Evolutionary conservation across 2,797 vertebrate genomes (phyloP), one percentile per base, ranked within the genome.

Genomic region (Pseudotriccus pelzelni): DNA sequence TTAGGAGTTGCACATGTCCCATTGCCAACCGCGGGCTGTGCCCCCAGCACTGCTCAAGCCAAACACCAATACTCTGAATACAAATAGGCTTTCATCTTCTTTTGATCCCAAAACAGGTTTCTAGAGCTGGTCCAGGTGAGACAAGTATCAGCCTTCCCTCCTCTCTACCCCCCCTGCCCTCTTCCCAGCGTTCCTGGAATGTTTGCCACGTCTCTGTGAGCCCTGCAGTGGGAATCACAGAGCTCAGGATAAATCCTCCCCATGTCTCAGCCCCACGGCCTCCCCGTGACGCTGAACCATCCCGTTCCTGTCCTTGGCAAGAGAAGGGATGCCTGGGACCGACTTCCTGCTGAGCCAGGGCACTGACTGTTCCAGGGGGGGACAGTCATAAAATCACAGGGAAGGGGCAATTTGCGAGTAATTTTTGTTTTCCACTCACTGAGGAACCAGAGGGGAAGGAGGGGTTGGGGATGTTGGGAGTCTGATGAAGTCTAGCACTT

Each of bases 191-290:
- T 70, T 83, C 49, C 77, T 46, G 44, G 17, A 68, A n/a, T 1
- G 9, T 19, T 49, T 70, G 27, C 14, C 62, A 34, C 14, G 4
- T 34, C 24, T 21, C 52, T 30, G 74, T 24, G 27, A 74, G 60
- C 30, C 10, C 7, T 53, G 6, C 2, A 2, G 52, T 44, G 49
- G 76, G 53, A 86, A 75, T 13, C 43, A 18, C 66, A 75, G 1
- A 4, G 7, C 20, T 17, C 0, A 0, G 44, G 69, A 23, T 24
- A 14, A 81, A 47, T 55, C 58, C 49, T 70, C n/a, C 3, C 2
- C 24, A 3, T 0, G 0, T 14, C 55, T 11, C 39, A 58, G 19
- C 43, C 25, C 36, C 0, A 0, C 8, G 63, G n/a, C 14, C 30
- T 41, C 32, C 10, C n/a, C 0, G 1, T 11, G 58, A 8, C 24